A percentile compares a stretch with the other conserved stretches of the same genome.
phyloP scores from a whole-genome alignment of 2,113 vertebrate species.

The Pipra filicauda region DNA sequence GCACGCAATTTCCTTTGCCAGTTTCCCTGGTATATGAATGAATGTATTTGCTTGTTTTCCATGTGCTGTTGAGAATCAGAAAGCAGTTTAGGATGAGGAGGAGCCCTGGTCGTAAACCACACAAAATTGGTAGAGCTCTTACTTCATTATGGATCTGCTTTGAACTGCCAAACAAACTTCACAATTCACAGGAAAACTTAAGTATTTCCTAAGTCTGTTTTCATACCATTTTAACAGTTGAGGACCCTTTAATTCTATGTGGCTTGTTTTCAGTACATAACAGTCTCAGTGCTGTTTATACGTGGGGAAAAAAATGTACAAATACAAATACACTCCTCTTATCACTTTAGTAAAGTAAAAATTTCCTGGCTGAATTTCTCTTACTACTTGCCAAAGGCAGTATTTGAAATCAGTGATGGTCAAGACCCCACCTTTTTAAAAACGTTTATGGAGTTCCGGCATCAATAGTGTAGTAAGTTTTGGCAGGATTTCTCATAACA shows the following conservation, averaged over 20 bases:
- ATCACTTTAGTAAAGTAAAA: background rate
- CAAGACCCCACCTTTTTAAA: background rate
- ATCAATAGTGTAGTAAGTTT: background rate
- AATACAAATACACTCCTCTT: constrained; percentile 2
- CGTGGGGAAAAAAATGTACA: background rate
- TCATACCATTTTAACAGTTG: background rate
- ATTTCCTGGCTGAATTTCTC: background rate
- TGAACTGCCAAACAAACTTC: background rate
- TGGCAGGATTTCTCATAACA: background rate
- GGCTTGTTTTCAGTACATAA: background rate
- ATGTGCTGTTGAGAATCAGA: background rate
- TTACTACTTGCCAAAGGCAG: background rate
- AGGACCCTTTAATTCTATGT: background rate
- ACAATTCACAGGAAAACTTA: background rate
- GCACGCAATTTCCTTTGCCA: background rate
- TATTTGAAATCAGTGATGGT: background rate
- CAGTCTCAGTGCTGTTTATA: background rate
- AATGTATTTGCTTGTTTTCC: background rate
- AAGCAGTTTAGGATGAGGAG: background rate
- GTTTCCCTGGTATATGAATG: background rate
- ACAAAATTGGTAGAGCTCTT: background rate
- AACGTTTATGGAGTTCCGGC: background rate
- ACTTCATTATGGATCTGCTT: background rate
- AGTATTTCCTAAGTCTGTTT: background rate
- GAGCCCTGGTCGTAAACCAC: background rate